phyloP scores from a whole-genome alignment of 2,113 vertebrate genomes.

The Nesoenas mayeri region DNA sequence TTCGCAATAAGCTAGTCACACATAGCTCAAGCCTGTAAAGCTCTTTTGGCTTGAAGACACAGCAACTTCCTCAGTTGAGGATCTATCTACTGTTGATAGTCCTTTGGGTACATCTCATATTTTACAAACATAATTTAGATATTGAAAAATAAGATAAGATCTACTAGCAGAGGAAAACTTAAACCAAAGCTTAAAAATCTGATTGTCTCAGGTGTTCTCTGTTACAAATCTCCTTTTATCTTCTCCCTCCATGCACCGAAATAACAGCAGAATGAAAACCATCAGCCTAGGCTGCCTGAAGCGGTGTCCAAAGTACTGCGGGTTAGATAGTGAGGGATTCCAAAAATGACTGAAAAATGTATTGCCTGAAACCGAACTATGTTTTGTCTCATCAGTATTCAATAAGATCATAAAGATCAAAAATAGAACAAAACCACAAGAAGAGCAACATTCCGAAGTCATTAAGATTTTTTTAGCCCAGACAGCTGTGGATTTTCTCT shows the following conservation, averaged over 20 bases:
- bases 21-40: neutral
- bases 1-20: neutral
- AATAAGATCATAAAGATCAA: neutral
- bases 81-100: neutral
- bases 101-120: neutral
- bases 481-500: slow-evolving; percentile 12
- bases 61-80: neutral
- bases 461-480: neutral
- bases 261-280: neutral
- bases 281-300: neutral
- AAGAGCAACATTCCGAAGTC: neutral
- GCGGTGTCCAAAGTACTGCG: neutral
- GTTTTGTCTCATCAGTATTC: slow-evolving; percentile 45
- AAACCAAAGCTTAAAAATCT: neutral
- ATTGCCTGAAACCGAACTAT: neutral
- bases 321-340: neutral
- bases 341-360: neutral
- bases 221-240: neutral
- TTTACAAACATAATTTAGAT: neutral
- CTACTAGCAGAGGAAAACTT: neutral
- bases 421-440: slow-evolving; percentile 36
- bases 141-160: neutral
- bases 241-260: neutral
- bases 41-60: neutral
- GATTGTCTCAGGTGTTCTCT: neutral